phyloP scores from a whole-genome alignment of 64 coral and sea anemone genomes.

The Montipora sp. region DNA sequence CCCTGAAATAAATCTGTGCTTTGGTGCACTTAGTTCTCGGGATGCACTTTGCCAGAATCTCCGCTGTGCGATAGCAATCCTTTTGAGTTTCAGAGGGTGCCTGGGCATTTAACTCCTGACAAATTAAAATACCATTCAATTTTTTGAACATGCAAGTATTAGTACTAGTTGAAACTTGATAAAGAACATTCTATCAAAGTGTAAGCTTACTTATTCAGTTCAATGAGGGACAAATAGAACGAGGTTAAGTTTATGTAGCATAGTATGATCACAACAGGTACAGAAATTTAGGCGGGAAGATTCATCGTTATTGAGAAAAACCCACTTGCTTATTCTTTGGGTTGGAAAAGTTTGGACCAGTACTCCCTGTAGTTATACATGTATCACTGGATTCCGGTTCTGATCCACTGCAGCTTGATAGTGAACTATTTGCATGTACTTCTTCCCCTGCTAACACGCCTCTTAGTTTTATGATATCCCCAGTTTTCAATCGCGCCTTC shows the following conservation, averaged over 20 bases:
- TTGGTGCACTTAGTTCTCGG: background rate
- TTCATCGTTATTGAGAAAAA: background rate
- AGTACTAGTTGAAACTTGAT: background rate
- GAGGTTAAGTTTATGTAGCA: background rate
- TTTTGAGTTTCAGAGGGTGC: background rate
- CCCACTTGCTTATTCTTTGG: background rate
- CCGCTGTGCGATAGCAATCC: background rate
- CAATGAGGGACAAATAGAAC: background rate
- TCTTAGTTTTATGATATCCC: slow-evolving; percentile 48
- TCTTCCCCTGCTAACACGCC: background rate
- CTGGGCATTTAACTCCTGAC: background rate
- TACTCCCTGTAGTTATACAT: no score
- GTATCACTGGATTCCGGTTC: no score
- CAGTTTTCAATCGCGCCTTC: background rate
- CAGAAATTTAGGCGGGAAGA: slow-evolving; percentile 7
- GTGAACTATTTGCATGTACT: background rate
- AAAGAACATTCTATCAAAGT: background rate
- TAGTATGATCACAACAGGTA: background rate
- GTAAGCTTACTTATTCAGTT: background rate
- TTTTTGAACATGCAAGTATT: background rate
- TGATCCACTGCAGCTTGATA: background rate
- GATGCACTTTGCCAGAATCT: background rate
- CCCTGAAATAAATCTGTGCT: slow-evolving; percentile 3
- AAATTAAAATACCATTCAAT: background rate
- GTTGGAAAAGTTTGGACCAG: background rate